Percentiles rank a stretch among this genome's conserved stretches.
phyloP scores from a whole-genome alignment of 1,140 invertebrate genomes.

The Drosophila equinoxialis region DNA sequence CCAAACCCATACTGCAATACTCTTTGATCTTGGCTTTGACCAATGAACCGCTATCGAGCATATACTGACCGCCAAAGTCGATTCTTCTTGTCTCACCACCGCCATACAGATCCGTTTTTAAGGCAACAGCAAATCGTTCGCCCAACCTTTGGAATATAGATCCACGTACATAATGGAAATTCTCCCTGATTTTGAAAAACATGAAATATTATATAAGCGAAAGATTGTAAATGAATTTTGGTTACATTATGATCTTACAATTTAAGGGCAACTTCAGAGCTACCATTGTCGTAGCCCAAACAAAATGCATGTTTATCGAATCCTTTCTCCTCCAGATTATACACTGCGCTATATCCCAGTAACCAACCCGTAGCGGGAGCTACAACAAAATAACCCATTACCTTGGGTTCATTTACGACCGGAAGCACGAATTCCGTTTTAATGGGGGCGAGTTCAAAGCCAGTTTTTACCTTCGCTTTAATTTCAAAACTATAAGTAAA shows the following conservation, averaged over 20 bases:
- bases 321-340: slow-evolving; percentile 21
- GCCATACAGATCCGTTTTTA: slow-evolving; percentile 38
- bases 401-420: slow-evolving; percentile 21
- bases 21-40: slow-evolving; percentile 23
- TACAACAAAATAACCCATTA: slow-evolving; percentile 40
- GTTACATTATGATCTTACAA: slow-evolving; percentile 16
- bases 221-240: too few species aligned
- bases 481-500: slow-evolving; percentile 1
- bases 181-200: slow-evolving; percentile 37
- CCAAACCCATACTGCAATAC: slow-evolving; percentile 29
- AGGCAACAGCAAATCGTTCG: slow-evolving; percentile 38
- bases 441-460: slow-evolving; percentile 26
- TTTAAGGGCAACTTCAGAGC: slow-evolving; percentile 42
- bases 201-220: too few species aligned
- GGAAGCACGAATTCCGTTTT: slow-evolving; percentile 38
- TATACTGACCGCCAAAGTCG: slow-evolving; percentile 34
- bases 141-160: slow-evolving; percentile 55
- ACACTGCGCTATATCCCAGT: slow-evolving; percentile 45
- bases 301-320: slow-evolving; percentile 38
- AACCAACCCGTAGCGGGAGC: slow-evolving; percentile 20
- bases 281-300: slow-evolving; percentile 32
- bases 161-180: slow-evolving; percentile 48
- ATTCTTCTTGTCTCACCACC: slow-evolving; percentile 14
- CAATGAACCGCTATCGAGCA: too few species aligned
- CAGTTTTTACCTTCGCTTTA: slow-evolving; percentile 20